Conservation (phyloP, 2,888 invertebrate species). For the Pelosia muscerda region DNA sequence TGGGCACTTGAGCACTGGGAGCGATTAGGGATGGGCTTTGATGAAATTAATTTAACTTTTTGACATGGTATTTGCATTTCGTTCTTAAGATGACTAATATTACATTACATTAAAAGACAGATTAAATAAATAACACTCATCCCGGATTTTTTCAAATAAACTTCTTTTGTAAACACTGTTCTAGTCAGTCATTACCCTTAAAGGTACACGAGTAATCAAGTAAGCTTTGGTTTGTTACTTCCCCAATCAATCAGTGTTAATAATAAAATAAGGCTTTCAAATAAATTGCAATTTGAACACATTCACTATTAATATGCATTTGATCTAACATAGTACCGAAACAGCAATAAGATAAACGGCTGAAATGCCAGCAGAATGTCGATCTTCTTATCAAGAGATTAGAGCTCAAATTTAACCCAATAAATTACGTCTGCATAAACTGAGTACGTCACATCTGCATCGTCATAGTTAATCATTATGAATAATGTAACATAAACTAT, state of each 20-base stretch:
- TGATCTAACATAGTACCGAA: neutral
- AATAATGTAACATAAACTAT: too few relatives aligned
- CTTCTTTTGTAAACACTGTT: neutral
- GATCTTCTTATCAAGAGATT: neutral
- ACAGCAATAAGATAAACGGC: neutral
- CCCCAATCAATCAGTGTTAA: constrained; percentile 45
- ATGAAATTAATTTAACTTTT: too few relatives aligned
- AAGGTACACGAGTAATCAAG: constrained; percentile 33
- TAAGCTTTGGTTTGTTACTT: constrained; percentile 24
- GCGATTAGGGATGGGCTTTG: too few relatives aligned
- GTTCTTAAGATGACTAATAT: too few relatives aligned
- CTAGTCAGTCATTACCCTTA: constrained; percentile 26
- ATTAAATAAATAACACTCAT: neutral
- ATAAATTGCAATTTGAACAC: constrained; percentile 27
- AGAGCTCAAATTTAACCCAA: too few relatives aligned
- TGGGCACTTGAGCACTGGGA: too few relatives aligned
- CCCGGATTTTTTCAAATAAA: neutral
- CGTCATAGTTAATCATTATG: too few relatives aligned
- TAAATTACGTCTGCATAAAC: neutral
- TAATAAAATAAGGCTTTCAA: constrained; percentile 39
- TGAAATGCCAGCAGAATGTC: neutral
- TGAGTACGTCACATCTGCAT: too few relatives aligned
- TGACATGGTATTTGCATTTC: too few relatives aligned
- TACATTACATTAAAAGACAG: too few relatives aligned
- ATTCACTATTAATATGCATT: constrained; percentile 25